Base-by-base conservation (phyloP, 1,140 invertebrate species). In the Bombus waltoni region DNA sequence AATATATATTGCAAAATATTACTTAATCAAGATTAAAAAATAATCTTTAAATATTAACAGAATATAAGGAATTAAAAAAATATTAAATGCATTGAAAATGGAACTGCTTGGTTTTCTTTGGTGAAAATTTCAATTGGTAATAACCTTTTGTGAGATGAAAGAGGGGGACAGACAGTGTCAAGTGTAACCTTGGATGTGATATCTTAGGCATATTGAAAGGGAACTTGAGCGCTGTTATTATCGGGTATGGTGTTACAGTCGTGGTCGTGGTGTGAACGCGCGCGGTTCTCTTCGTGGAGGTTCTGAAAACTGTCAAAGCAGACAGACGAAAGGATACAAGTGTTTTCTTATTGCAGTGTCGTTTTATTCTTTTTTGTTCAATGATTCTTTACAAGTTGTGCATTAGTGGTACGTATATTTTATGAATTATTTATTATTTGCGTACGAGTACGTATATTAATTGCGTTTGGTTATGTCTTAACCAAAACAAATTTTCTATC, bases 181-280 rank as follows among this genome's bases (percentile, higher is more conserved):
- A 78, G 5, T 53, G 72, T 82, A 82, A 57, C 82, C 66, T 86
- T 86, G 80, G 62, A 77, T 71, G n/a, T 42, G 76, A 65, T 75
- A 75, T 66, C 77, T 71, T 78, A 28, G 65, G 62, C 82, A 79
- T 83, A 87, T 72, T 83, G 62, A 82, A 53, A 71, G 75, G 40
- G 59, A 87, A 87, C 44, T 68, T 79, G 87, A 85, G 65, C 79
- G 81, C 83, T 75, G 81, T 81, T 89, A 90, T 91, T 91, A 91
- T 90, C 87, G 88, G 77, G 81, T 85, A 88, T 85, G 81, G 62
- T 81, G 83, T 86, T 84, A 82, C 89, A 93, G 88, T 92, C 88
- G 88, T 86, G 87, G 86, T 87, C 53, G 79, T 76, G 83, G 62
- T 83, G 75, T 70, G 84, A 71, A 66, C 38, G 68, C 53, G 81